Evolutionary conservation across 2,888 invertebrate species (phyloP).

Genomic region (Maniola hyperantus): DNA sequence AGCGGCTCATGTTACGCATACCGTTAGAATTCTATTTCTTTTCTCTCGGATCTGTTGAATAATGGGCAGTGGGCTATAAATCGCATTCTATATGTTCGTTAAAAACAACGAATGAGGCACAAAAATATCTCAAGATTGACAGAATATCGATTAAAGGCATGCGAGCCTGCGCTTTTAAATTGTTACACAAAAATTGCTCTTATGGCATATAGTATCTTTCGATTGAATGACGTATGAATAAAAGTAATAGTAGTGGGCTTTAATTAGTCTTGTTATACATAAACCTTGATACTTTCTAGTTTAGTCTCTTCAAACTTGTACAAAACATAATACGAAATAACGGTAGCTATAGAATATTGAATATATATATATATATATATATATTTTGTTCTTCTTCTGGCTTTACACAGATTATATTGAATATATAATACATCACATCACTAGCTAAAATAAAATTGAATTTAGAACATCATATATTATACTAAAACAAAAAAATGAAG

Average conservation of each 20-base stretch:
- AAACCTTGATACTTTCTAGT: conserved; percentile 31
- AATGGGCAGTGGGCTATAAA: conserved; percentile 19
- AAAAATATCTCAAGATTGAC: conserved; percentile 25
- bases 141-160: conserved; percentile 30
- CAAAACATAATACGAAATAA: neutral
- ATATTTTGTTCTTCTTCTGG: no score
- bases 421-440: no score
- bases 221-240: conserved; percentile 26
- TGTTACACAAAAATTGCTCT: conserved; percentile 22
- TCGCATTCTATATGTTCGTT: conserved; percentile 28
- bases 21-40: conserved; percentile 63
- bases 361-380: no score
- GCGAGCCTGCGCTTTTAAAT: conserved; percentile 28
- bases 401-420: no score
- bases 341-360: no score
- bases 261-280: conserved; percentile 15
- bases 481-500: neutral
- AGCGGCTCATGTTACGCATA: conserved; percentile 62
- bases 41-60: conserved; percentile 39
- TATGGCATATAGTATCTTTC: conserved; percentile 13
- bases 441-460: neutral
- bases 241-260: conserved; percentile 24
- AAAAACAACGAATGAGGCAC: neutral
- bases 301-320: conserved; percentile 4
- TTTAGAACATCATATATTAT: neutral